Percentiles rank a stretch among this genome's conserved stretches.
Conservation (phyloP, 1,140 invertebrate genomes). For the Cardiocondyla obscurior region DNA sequence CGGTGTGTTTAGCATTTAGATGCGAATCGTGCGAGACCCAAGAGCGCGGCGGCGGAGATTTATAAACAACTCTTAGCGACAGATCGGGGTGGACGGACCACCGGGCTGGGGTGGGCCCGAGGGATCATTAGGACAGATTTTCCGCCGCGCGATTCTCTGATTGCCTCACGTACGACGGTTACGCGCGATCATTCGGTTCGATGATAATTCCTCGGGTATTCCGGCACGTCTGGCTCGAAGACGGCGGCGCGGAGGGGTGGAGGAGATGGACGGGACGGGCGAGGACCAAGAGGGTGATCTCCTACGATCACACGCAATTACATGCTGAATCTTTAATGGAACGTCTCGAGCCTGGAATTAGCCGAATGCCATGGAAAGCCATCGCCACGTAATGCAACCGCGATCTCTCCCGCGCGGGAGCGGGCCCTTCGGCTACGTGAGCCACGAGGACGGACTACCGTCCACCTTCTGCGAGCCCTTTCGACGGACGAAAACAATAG, state of each 20-base stretch:
- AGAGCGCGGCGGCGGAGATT: neutral
- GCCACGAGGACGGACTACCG: conserved; percentile 24
- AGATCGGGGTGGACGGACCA: conserved; percentile 52
- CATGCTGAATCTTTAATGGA: conserved; percentile 84
- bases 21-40: conserved; percentile 20
- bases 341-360: conserved; percentile 84
- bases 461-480: neutral
- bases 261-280: conserved; percentile 50
- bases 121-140: conserved; percentile 74
- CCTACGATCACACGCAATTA: conserved; percentile 82
- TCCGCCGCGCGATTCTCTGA: conserved; percentile 71
- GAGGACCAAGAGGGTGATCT: conserved; percentile 62
- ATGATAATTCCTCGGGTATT: conserved; percentile 65
- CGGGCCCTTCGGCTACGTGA: conserved; percentile 25
- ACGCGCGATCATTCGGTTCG: conserved; percentile 72
- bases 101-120: conserved; percentile 46
- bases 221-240: conserved; percentile 42
- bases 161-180: conserved; percentile 76
- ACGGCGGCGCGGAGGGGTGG: neutral
- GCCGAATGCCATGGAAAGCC: conserved; percentile 82
- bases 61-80: conserved; percentile 21
- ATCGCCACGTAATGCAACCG: conserved; percentile 76
- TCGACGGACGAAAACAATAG: neutral
- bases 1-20: conserved; percentile 23
- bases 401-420: neutral